Percentiles rank a stretch among this genome's conserved stretches.
Conservation (phyloP, 2,888 invertebrate species). For the Drosophila gaucha region DNA sequence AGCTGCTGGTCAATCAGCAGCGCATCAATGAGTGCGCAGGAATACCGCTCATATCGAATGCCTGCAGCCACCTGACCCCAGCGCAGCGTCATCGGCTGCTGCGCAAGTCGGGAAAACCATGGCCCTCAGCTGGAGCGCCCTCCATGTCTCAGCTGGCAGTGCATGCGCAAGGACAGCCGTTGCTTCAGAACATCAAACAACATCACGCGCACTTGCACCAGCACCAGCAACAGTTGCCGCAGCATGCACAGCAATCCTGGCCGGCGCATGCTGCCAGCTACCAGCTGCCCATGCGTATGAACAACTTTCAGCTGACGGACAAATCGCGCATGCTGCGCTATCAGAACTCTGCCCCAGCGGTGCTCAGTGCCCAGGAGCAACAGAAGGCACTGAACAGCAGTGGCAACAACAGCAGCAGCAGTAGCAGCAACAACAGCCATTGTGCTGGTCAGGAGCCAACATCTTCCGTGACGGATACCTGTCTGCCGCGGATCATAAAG, state of each 20-base stretch:
- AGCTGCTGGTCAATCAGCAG: constrained; percentile 77
- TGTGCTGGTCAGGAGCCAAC: constrained; percentile 20
- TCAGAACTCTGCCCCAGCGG: constrained; percentile 78
- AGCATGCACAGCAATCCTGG: constrained; percentile 35
- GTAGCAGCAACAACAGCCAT: constrained; percentile 9
- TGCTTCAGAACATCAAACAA: constrained; percentile 85
- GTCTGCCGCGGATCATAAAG: constrained; percentile 94
- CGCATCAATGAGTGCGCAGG: constrained; percentile 90
- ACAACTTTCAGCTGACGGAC: constrained; percentile 48
- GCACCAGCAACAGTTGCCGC: constrained; percentile 84
- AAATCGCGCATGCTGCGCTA: constrained; percentile 76
- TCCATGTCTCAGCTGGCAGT: constrained; percentile 90
- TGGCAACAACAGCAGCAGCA: constrained; percentile 13
- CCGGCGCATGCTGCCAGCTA: constrained; percentile 45
- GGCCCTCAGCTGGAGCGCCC: constrained; percentile 42
- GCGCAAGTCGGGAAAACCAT: constrained; percentile 61
- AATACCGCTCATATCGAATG: constrained; percentile 92
- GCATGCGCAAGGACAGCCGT: constrained; percentile 94
- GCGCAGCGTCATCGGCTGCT: constrained; percentile 84
- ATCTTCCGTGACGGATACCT: constrained; percentile 87
- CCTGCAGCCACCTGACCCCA: constrained; percentile 86
- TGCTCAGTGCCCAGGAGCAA: constrained; percentile 57
- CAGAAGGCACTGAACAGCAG: constrained; percentile 19
- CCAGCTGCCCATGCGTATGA: constrained; percentile 39
- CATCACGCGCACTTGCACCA: constrained; percentile 74